Evolutionary conservation across 2,888 invertebrate species (phyloP), one percentile per base, ranked within the genome.

Genomic region (Alitta virens): DNA sequence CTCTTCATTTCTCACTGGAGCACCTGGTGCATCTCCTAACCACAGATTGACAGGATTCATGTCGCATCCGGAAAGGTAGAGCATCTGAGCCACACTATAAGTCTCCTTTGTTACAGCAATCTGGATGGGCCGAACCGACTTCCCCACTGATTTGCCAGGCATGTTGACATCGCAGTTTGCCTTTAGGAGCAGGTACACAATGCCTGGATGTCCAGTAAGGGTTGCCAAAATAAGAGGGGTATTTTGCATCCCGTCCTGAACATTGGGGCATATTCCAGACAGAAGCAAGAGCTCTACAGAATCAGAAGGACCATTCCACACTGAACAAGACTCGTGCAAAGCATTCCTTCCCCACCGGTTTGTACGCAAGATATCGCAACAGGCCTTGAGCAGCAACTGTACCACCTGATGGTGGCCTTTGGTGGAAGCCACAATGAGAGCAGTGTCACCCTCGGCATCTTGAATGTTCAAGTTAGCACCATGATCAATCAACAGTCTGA

Each of bases 201-300:
- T 75, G 68, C 59, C 71, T 66, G 73, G 66, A 58, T 74, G 75
- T 12, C 76, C 75, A 61, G 72, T 71, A 50, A 69, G 65, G n/a
- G 75, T 70, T 1, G 77, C 76, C 18, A 78, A 63, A 54, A 78
- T 76, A 9, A 78, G 65, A 7, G 78, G 75, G 2, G 78, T 77
- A 63, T 77, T 75, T 21, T 72, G 74, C 54, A 56, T 57, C 51
- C 46, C 55, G 46, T 68, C 68, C 9, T 33, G 16, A 12, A 54
- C n/a, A 24, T 65, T 58, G 2, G 62, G 62, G 33, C 55, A 21
- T 24, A 63, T 57, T 21, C 63, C 57, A 9, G 63, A 43, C 43
- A 52, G 23, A 1, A 63, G 54, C 49, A 65, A 53, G 38, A 63
- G 16, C 46, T 59, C 56, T 1, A 65, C 65, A 2, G 56, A 56